Evolutionary conservation across 1,140 invertebrate species (phyloP).

Genomic region (Hydropsyche tenuis): DNA sequence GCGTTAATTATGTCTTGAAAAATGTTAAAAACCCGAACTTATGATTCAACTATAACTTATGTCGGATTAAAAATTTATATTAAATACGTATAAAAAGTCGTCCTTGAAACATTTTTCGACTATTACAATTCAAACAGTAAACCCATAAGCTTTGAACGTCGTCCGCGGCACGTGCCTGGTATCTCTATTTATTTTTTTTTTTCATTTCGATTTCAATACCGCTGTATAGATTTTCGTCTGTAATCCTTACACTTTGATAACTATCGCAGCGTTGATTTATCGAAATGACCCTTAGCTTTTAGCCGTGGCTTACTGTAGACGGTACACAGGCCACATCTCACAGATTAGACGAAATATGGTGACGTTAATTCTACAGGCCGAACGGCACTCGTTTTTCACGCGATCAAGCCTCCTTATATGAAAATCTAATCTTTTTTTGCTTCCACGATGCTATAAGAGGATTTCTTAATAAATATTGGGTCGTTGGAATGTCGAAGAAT

Average conservation of each 20-base stretch:
- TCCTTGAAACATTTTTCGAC: too few relatives aligned
- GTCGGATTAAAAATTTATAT: too few relatives aligned
- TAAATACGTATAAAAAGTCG: too few relatives aligned
- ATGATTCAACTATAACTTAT: too few relatives aligned
- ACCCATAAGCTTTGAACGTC: too few relatives aligned
- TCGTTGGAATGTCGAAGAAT: too few relatives aligned
- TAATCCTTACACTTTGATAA: conserved; percentile 12
- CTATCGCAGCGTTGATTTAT: conserved; percentile 2
- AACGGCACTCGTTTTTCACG: conserved; percentile 17
- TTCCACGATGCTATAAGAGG: conserved; percentile 19
- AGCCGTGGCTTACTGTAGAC: too few relatives aligned
- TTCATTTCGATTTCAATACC: not conserved
- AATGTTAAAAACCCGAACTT: too few relatives aligned
- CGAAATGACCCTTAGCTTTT: not conserved
- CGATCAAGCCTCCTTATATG: conserved; percentile 16
- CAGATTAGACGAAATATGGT: conserved; percentile 13
- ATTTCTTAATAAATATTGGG: conserved; percentile 22
- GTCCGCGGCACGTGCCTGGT: not conserved
- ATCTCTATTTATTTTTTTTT: not conserved
- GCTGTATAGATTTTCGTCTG: conserved; percentile 4
- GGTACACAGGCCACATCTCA: conserved; percentile 1
- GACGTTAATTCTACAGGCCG: not conserved
- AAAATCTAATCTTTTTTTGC: conserved; percentile 8
- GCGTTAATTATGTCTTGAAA: too few relatives aligned
- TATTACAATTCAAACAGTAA: too few relatives aligned